Percentiles rank a stretch among this genome's conserved stretches.
These are phyloP conservation scores for Autographa gamma DNA, from an alignment of 2,888 invertebrate genomes.

Conservation along the genomic window DNA sequence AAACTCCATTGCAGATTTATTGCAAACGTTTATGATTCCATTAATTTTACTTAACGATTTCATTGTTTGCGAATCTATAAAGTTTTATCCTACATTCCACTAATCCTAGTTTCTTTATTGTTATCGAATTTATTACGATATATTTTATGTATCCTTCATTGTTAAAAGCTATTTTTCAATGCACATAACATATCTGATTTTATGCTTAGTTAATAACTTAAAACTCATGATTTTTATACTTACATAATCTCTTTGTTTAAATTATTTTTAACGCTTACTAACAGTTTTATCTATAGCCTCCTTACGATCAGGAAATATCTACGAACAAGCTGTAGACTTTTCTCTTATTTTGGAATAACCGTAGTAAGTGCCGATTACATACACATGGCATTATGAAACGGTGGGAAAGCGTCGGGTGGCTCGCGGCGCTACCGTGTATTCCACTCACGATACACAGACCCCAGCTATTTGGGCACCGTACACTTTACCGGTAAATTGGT, in stretches of 20 bases:
- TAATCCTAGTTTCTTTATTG: too few relatives aligned
- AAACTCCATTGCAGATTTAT: conserved; percentile 61
- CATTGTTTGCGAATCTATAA: neutral
- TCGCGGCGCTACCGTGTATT: conserved; percentile 85
- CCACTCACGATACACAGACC: conserved; percentile 83
- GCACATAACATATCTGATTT: too few relatives aligned
- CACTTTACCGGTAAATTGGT: conserved; percentile 80
- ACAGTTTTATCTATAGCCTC: neutral
- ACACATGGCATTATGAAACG: conserved; percentile 58
- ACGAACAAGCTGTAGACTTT: neutral
- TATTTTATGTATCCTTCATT: too few relatives aligned
- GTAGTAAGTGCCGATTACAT: conserved; percentile 43
- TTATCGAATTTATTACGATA: too few relatives aligned
- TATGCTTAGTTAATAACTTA: too few relatives aligned
- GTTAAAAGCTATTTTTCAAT: too few relatives aligned
- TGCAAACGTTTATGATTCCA: conserved; percentile 42
- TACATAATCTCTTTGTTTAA: neutral
- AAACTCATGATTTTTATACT: too few relatives aligned
- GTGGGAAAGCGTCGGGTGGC: conserved; percentile 84
- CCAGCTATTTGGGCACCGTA: conserved; percentile 81
- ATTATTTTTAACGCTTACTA: neutral
- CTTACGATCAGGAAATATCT: neutral
- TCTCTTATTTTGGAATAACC: conserved; percentile 32
- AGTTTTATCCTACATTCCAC: too few relatives aligned
- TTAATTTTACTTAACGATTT: conserved; percentile 25